Conservation (phyloP, 35 echinoderm and acorn worm species). For the Stichopus chloronotus region DNA sequence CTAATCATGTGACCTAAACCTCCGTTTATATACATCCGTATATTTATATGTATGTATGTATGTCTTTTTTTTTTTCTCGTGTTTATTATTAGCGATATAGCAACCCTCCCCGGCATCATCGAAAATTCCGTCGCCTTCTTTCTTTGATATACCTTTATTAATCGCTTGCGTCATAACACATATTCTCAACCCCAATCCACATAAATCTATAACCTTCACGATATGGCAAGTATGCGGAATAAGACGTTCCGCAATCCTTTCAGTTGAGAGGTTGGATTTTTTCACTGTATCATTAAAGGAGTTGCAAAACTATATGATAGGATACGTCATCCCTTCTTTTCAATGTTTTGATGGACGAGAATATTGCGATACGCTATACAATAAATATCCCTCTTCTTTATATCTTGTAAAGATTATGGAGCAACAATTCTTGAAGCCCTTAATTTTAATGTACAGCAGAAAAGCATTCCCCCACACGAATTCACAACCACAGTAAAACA, state of each 20-base stretch:
- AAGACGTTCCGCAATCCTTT: neutral
- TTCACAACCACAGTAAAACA: too few relatives aligned
- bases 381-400: too few relatives aligned
- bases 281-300: neutral
- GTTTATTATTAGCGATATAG: constrained; percentile 36
- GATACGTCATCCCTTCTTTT: too few relatives aligned
- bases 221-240: constrained; percentile 37
- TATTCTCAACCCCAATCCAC: neutral
- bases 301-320: neutral
- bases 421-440: too few relatives aligned
- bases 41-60: too few relatives aligned
- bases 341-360: too few relatives aligned
- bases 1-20: constrained; percentile 25
- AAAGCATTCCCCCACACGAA: too few relatives aligned
- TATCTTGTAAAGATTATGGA: too few relatives aligned
- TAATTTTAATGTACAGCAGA: too few relatives aligned
- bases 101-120: neutral
- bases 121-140: constrained; percentile 13
- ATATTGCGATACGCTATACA: too few relatives aligned
- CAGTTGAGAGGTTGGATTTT: constrained; percentile 11
- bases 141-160: constrained; percentile 15
- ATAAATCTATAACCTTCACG: constrained; percentile 25
- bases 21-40: neutral
- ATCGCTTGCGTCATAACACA: constrained; percentile 32
- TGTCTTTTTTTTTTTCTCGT: neutral